Evolutionary conservation across 2,113 vertebrate genomes (phyloP).

Genomic region (Platysteira castanea): DNA sequence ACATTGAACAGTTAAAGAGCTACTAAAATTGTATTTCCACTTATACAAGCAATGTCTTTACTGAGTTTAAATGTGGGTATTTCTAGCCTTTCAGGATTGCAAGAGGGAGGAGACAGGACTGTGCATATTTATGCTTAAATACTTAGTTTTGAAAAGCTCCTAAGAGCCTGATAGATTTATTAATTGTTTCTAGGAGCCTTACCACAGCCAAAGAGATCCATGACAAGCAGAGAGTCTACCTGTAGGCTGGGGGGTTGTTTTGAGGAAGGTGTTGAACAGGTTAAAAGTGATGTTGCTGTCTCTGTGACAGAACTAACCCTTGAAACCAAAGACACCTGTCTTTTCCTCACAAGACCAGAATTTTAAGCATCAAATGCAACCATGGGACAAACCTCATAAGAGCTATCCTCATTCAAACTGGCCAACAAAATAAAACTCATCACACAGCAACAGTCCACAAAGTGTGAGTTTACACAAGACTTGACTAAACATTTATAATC

Average conservation of each 20-base stretch:
- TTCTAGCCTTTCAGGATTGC: neutral
- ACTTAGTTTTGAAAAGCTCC: neutral
- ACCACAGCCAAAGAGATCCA: neutral
- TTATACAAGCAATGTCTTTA: neutral
- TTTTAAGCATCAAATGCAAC: slow-evolving; percentile 23
- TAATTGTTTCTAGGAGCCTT: neutral
- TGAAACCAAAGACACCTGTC: neutral
- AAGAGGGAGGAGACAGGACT: neutral
- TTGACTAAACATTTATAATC: neutral
- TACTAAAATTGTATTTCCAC: neutral
- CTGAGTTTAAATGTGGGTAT: neutral
- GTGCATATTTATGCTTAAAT: neutral
- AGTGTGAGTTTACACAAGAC: neutral
- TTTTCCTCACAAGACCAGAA: neutral
- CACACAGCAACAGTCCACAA: neutral
- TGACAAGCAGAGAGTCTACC: neutral
- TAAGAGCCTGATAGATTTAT: neutral
- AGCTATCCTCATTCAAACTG: neutral
- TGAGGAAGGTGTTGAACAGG: neutral
- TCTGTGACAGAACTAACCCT: neutral
- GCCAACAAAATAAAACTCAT: neutral
- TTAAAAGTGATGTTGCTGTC: neutral
- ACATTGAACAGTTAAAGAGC: neutral
- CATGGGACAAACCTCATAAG: neutral
- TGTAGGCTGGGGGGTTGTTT: neutral